Percentiles rank a stretch among this genome's conserved stretches.
phyloP scores from a whole-genome alignment of 2,797 vertebrate genomes.

The Melanotaenia trifasciata region DNA sequence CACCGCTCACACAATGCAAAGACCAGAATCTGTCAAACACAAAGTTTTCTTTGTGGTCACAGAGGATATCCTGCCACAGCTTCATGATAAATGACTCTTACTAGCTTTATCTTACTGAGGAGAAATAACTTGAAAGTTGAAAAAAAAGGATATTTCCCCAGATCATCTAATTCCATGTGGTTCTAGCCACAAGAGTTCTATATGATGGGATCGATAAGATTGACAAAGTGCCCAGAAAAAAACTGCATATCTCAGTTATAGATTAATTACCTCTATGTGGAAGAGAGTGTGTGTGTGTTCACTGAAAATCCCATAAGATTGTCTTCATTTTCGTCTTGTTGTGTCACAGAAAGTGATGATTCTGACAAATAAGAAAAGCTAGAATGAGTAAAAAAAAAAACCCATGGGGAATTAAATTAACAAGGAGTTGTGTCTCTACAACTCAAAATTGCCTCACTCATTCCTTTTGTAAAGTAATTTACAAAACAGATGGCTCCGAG shows the following conservation, averaged over 20 bases:
- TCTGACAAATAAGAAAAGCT: constrained; percentile 38
- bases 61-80: constrained; percentile 52
- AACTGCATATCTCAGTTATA: constrained; percentile 25
- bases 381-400: constrained; percentile 3
- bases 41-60: constrained; percentile 55
- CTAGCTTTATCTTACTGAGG: constrained; percentile 61
- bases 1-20: constrained; percentile 33
- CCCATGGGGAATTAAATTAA: constrained; percentile 22
- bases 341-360: constrained; percentile 12
- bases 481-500: constrained; percentile 68
- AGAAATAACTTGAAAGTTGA: constrained; percentile 59
- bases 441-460: constrained; percentile 42
- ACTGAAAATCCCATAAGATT: constrained; percentile 4
- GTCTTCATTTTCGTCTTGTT: constrained; percentile 19
- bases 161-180: constrained; percentile 58
- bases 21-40: constrained; percentile 51
- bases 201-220: constrained; percentile 62
- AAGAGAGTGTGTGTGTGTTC: constrained; percentile 10
- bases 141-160: constrained; percentile 53
- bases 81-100: constrained; percentile 72
- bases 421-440: constrained; percentile 40
- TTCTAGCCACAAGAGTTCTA: constrained; percentile 30
- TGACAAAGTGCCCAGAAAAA: constrained; percentile 45
- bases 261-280: constrained; percentile 51
- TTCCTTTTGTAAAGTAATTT: constrained; percentile 58